Evolutionary conservation across 2,888 invertebrate genomes (phyloP), one percentile per base, ranked within the genome.

Genomic region (Glyphotaelius pellucidus): DNA sequence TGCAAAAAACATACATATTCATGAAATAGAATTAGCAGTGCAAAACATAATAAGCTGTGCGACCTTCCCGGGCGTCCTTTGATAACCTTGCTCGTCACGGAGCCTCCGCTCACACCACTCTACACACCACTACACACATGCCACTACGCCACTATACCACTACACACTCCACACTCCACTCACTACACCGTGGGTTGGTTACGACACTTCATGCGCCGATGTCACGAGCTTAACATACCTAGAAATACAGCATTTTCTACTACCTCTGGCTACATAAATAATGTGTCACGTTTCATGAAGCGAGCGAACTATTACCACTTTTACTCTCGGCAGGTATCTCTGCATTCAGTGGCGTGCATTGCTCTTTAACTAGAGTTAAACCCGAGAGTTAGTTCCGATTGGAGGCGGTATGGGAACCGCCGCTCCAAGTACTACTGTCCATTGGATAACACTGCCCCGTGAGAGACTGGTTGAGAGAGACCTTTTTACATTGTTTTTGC

Each of bases 21-120:
- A 67, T 25, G 67, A 1, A 67, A 67, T 9, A 67, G 67, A n/a
- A 67, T 67, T 67, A 67, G 67, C 67, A 9, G 67, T 67, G 67
- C 67, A 67, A 67, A 25, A 67, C 67, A 67, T 25, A 67, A 67
- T 67, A 80, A 80, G 38, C 32, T 38, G 38, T 12, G 88, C 88
- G 88, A 89, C 88, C 88, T 89, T 89, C 79, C 35, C 32, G 12
- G 30, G 79, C 88, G 88, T 89, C 88, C 88, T 89, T 89, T 89
- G 88, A 35, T 79, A 80, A 89, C 88, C 88, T 89, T 89, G 88
- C 35, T 89, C 80, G 88, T 89, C 42, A 80, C 38, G 79, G 83
- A 32, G 83, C 32, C 86, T 30, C 42, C n/a, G 15, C 85, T 7
- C 84, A 31, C 35, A 25, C 35, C 42, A 35, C 38, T 25, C 7